These are phyloP conservation scores for Sarotherodon lohbergeri DNA, from an alignment of 2,113 vertebrate genomes.

Conservation along the genomic window DNA sequence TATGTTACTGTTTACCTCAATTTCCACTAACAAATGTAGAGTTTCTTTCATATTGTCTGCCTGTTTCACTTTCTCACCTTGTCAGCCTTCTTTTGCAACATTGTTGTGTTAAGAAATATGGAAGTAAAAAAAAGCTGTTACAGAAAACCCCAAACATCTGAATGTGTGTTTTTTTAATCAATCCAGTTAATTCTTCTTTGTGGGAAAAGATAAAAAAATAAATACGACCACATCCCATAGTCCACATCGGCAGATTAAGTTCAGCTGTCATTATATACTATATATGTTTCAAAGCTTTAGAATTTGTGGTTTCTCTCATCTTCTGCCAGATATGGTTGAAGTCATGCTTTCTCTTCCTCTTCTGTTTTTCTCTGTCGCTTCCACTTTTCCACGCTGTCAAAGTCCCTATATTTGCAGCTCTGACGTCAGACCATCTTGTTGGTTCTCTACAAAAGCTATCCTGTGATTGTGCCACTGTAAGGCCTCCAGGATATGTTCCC, in stretches of 20 bases:
- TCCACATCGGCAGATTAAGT: not conserved
- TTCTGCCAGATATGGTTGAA: not conserved
- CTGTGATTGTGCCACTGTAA: not conserved
- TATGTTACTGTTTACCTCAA: not conserved
- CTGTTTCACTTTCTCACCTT: not conserved
- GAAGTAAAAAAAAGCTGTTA: too few relatives aligned
- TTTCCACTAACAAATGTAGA: not conserved
- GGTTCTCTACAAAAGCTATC: not conserved
- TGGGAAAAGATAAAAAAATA: not conserved
- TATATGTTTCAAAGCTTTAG: not conserved
- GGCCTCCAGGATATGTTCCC: not conserved
- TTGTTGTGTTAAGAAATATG: not conserved
- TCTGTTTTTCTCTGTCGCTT: not conserved
- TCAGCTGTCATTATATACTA: not conserved
- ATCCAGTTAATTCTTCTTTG: not conserved
- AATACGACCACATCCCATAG: not conserved
- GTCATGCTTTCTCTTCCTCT: not conserved
- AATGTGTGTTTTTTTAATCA: not conserved
- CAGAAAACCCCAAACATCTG: not conserved
- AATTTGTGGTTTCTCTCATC: not conserved
- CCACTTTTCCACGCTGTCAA: not conserved
- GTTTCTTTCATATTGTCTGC: not conserved
- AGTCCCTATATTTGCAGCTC: not conserved
- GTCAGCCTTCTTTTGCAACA: not conserved
- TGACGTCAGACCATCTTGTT: not conserved